Evolutionary conservation across 2,888 invertebrate genomes (phyloP), one percentile per base, ranked within the genome.

Genomic region (Caenorhabditis wallacei): DNA sequence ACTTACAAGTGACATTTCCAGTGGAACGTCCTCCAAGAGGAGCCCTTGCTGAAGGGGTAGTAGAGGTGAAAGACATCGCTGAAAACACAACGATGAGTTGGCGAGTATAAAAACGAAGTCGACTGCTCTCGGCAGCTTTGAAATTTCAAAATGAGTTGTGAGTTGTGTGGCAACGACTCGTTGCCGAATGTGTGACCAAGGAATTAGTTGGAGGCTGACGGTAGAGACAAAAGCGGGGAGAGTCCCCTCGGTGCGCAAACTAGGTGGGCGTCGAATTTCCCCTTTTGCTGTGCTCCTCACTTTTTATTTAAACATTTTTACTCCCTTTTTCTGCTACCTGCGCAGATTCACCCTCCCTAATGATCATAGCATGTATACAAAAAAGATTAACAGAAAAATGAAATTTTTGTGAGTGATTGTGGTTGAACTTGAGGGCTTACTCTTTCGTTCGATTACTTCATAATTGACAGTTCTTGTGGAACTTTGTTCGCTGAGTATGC

Each of bases 11-110:
- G 56, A 71, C 76, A 53, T 80, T 80, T 64, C 76, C 84, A 24
- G 83, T 81, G 46, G 80, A 56, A 61, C 88, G 84, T 53, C 88
- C 88, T 70, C 82, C 87, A 56, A 88, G 83, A 57, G 88, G 88
- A 74, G 86, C 86, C 37, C 88, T 84, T 56, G 87, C 88, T 40
- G 85, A 75, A 13, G 88, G 88, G 48, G 78, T 59, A 7, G 84
- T 71, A 24, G 82, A 81, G 56, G 80, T 78, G 80, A 78, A 87
- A 63, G 87, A 87, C 87, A 87, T 87, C 69, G 85, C 87, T 85
- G 83, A 74, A 87, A 66, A 30, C 8, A 35, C 24, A 18, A 63
- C 22, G 43, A 43, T 46, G 46, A 26, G 26, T 26, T 5, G 30
- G 30, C 30, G 40, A n/a, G 8, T 16, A 43, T 46, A 40, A 20